A percentile compares a stretch with the other conserved stretches of the same genome.
Conservation (phyloP, 2,797 vertebrate genomes). For the Lutjanus campechanus region DNA sequence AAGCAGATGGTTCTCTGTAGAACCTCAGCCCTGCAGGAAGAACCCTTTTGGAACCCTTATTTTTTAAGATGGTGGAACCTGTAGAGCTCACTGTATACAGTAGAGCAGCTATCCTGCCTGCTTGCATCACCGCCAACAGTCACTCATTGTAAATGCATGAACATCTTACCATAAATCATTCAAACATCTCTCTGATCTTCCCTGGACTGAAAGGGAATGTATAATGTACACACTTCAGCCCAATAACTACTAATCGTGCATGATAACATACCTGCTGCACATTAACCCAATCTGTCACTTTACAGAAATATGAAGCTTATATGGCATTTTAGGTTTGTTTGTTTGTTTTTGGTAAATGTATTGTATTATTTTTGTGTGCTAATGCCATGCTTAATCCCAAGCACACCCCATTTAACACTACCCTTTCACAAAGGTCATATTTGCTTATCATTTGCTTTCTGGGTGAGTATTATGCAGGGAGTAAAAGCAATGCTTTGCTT, state of each 20-base stretch:
- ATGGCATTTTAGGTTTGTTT: background rate
- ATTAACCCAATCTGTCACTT: background rate
- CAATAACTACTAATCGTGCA: constrained; percentile 5
- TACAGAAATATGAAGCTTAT: constrained; percentile 1
- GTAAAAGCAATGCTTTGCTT: background rate
- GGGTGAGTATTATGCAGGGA: background rate
- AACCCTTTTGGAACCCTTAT: too few relatives aligned
- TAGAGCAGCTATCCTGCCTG: constrained; percentile 23
- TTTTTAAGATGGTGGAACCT: constrained; percentile 6
- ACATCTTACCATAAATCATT: constrained; percentile 72
- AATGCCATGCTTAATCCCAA: background rate
- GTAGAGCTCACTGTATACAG: constrained; percentile 35
- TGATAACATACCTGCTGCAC: background rate
- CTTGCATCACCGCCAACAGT: constrained; percentile 36
- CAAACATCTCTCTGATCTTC: constrained; percentile 55
- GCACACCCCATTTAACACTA: background rate
- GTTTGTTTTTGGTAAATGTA: background rate
- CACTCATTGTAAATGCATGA: constrained; percentile 51
- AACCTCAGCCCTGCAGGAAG: too few relatives aligned
- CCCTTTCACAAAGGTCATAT: constrained; percentile 6
- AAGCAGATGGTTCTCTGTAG: too few relatives aligned
- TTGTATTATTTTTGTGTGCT: background rate
- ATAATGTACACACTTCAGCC: constrained; percentile 33
- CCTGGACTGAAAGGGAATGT: constrained; percentile 33
- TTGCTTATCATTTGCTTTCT: background rate